Base-by-base conservation (phyloP, 1,140 invertebrate species). In the Macrosteles quadrilineatus region DNA sequence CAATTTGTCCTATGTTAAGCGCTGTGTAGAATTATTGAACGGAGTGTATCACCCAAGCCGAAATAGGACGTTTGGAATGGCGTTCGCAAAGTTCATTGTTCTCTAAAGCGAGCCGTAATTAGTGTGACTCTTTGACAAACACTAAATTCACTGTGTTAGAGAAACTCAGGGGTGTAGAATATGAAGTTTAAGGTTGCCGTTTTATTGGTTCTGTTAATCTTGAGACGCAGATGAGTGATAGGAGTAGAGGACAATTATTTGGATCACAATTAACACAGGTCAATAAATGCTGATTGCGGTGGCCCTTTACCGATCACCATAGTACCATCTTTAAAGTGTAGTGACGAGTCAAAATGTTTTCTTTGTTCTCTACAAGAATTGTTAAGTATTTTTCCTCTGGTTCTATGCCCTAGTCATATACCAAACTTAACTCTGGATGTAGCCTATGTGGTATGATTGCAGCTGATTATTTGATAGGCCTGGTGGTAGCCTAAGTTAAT, bases 51-150 rank as follows among this genome's bases (percentile, higher is more conserved):
- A 77, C 76, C 77, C 77, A 78, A 78, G 77, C 77, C 77, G 77
- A 77, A 78, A 78, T 75, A 72, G 76, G 76, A 77, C 76, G 77
- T 76, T 76, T 75, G 76, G 73, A 77, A 78, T 78, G 77, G 77
- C 77, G 77, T 78, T 77, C 73, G 73, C 75, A 78, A 76, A 78
- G 77, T 78, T 78, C 77, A 78, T 78, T 78, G 77, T 78, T 78
- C 77, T 73, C 76, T 75, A 64, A 68, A 67, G 70, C 63, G 30
- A 69, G 67, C 68, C 71, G 72, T 75, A 75, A 75, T 75, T 73
- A 75, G 70, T 75, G 70, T 72, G 70, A 63, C 27, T 59, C 23
- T 27, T 50, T 9, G 6, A 27, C 23, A 30, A 59, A 30, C 6
- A 25, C 27, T 11, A 19, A 6, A 23, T 11, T 11, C n/a, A 50